Base-by-base conservation (phyloP, 2,888 invertebrate genomes). In the Syrphus vitripennis region DNA sequence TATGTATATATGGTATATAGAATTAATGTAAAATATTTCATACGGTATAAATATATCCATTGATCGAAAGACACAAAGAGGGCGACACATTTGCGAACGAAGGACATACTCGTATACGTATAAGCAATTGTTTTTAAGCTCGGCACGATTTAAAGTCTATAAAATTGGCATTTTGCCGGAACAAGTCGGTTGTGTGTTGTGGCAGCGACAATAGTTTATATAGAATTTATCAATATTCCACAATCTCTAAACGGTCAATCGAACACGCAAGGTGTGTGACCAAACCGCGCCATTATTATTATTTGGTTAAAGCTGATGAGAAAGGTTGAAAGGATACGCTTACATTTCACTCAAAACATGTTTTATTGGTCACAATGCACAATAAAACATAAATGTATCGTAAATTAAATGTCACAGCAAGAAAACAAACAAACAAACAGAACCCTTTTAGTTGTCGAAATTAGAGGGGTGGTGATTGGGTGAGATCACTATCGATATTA, bases 191-290 rank as follows among this genome's bases (percentile, higher is more conserved):
- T 7, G 29, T n/a, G n/a, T 19, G 14, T 24, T 21, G 24, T 14
- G 14, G n/a, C 37, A 55, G 31, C 31, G 31, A 26, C 37, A 59
- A 34, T 34, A 69, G 70, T 65, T 53, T 10, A n/a, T n/a, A n/a
- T n/a, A 40, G 55, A 42, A 63, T 53, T 70, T 86, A 81, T 86
- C 86, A 61, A 86, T 77, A 57, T 57, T 77, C 69, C 61, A 81
- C 81, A 81, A 86, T 86, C 81, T 83, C 65, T 70, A 83, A 83
- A 80, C 79, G 83, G 81, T 72, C 86, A 86, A 72, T 86, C 72
- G 81, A 69, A 81, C 86, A 86, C 86, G 86, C 86, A 81, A 86
- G 69, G 69, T 48, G 31, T 48, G 12, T 48, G 12, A 63, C 63
- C 63, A 14, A 42, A 16, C 16, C 42, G n/a, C n/a, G n/a, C n/a